These are phyloP conservation scores for Entosphenus tridentatus DNA, from an alignment of 2,113 vertebrate genomes.

Conservation along the genomic window DNA sequence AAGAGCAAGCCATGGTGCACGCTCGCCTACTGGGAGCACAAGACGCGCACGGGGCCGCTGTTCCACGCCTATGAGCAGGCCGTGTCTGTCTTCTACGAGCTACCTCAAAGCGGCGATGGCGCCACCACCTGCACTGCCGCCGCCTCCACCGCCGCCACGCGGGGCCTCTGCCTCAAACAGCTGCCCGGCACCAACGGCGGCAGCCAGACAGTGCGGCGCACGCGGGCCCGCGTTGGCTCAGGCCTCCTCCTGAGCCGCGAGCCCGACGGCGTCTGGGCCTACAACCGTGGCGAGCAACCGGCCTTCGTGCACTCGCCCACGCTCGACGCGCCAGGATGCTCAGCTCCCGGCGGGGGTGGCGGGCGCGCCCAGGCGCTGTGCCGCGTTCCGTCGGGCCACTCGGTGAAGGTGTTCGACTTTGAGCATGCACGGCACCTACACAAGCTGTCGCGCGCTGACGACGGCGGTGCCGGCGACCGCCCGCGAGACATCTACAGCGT, in stretches of 20 bases:
- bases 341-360: background rate
- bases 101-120: conserved; percentile 11
- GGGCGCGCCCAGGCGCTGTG: conserved; percentile 9
- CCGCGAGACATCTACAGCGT: conserved; percentile 18
- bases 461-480: conserved; percentile 9
- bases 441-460: accelerated
- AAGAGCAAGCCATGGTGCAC: conserved; percentile 18
- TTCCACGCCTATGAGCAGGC: conserved; percentile 13
- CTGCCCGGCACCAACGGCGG: conserved; percentile 8
- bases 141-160: too few species aligned
- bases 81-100: conserved; percentile 18
- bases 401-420: conserved; percentile 18
- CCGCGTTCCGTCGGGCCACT: conserved; percentile 20
- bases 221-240: conserved; percentile 15
- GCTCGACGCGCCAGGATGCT: background rate
- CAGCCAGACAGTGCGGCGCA: conserved; percentile 12
- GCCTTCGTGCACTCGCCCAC: conserved; percentile 21
- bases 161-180: conserved; percentile 22
- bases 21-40: conserved; percentile 27
- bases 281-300: conserved; percentile 23
- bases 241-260: conserved; percentile 22
- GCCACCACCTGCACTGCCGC: background rate
- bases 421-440: conserved; percentile 7
- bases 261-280: conserved; percentile 11
- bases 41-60: conserved; percentile 17